Conservation (phyloP, 2,888 invertebrate genomes). For the Drosophila incognita region DNA sequence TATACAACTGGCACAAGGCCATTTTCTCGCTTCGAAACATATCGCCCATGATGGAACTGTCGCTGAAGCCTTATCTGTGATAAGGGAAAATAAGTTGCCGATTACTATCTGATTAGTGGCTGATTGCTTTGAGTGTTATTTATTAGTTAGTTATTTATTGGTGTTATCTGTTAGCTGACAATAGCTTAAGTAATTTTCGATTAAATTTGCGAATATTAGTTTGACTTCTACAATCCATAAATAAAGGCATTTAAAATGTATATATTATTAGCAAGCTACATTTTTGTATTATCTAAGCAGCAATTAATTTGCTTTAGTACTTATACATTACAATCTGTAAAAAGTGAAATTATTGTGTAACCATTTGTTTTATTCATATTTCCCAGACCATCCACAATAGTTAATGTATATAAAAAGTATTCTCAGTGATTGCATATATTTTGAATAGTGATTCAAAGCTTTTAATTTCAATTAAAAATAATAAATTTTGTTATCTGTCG, state of each 20-base stretch:
- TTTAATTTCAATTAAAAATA: neutral
- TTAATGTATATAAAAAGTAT: neutral
- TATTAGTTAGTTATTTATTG: slow-evolving; percentile 57
- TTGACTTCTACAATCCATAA: slow-evolving; percentile 22
- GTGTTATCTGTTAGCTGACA: slow-evolving; percentile 57
- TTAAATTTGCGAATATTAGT: slow-evolving; percentile 24
- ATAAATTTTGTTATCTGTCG: neutral
- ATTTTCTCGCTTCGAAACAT: slow-evolving; percentile 96
- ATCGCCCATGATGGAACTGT: slow-evolving; percentile 88
- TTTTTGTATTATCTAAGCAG: slow-evolving; percentile 8
- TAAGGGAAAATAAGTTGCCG: slow-evolving; percentile 30
- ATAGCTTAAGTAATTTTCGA: slow-evolving; percentile 5
- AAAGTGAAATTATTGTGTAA: neutral
- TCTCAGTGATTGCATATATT: neutral
- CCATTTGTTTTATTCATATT: neutral
- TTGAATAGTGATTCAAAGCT: neutral
- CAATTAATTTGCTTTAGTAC: neutral
- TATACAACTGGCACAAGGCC: slow-evolving; percentile 96
- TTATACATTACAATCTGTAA: neutral
- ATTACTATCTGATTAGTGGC: slow-evolving; percentile 54
- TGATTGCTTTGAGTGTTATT: slow-evolving; percentile 58
- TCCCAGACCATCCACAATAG: neutral
- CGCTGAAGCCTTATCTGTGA: slow-evolving; percentile 42
- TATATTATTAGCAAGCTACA: neutral
- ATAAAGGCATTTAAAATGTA: slow-evolving; percentile 11